phyloP scores from a whole-genome alignment of 2,888 invertebrate genomes.

The Tachystola acroxantha region DNA sequence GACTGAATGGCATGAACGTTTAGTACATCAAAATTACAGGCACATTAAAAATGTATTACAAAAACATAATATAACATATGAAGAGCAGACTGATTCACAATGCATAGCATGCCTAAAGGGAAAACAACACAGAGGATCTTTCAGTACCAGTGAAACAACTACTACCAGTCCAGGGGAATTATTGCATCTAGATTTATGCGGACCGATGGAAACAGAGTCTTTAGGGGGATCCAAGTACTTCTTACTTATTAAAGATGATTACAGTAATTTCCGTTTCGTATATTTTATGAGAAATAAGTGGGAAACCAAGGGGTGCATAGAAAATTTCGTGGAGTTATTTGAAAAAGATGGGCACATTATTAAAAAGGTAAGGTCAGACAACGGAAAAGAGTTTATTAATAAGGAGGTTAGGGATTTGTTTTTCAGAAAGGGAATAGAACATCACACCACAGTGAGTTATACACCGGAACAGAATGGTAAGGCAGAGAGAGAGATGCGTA shows the following conservation, averaged over 20 bases:
- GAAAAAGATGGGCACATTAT: constrained; percentile 2
- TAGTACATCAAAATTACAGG: background rate
- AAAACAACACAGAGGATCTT: constrained; percentile 1
- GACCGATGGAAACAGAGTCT: constrained; percentile 5
- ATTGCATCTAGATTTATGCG: constrained; percentile 6
- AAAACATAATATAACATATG: background rate
- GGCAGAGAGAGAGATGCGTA: constrained; percentile 10
- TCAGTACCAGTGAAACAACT: background rate
- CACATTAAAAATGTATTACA: background rate
- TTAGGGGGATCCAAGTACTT: constrained; percentile 6
- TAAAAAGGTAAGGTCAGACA: constrained; percentile 12
- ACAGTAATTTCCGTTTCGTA: background rate
- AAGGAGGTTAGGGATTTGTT: constrained; percentile 11
- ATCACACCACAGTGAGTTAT: constrained; percentile 9
- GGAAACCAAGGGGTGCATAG: background rate
- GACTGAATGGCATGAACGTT: background rate
- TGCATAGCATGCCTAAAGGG: constrained; percentile 2
- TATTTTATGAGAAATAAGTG: constrained; percentile 5
- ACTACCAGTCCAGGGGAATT: constrained; percentile 1
- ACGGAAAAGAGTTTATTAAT: constrained; percentile 16
- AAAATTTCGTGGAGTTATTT: background rate
- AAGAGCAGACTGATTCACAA: background rate
- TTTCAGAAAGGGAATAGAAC: constrained; percentile 5
- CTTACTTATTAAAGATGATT: constrained; percentile 5
- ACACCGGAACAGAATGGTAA: constrained; percentile 12